Percentiles rank a stretch among this genome's conserved stretches.
These are phyloP conservation scores for Tiliqua scincoides DNA, from an alignment of 2,113 vertebrate species.

Conservation along the genomic window DNA sequence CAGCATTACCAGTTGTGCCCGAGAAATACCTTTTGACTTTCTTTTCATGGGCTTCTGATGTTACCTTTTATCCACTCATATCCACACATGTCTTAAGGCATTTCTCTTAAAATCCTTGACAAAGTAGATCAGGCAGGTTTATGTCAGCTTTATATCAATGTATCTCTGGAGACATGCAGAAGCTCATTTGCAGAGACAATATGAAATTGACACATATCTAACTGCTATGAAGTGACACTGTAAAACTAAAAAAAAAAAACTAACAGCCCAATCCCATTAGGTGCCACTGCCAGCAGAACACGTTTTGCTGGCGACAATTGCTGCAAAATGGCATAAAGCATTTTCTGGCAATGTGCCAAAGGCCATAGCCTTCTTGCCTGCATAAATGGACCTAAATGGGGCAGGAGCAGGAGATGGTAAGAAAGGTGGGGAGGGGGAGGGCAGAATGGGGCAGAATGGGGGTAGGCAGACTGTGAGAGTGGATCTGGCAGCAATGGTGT, in stretches of 20 bases:
- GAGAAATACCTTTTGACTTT: background rate
- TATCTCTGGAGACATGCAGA: background rate
- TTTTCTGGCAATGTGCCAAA: too few species aligned
- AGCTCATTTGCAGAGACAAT: background rate
- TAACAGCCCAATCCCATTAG: too few species aligned
- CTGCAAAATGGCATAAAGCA: too few species aligned
- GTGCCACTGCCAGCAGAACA: too few species aligned
- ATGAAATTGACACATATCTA: background rate
- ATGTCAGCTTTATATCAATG: slow-evolving; percentile 7
- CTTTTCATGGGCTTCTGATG: background rate
- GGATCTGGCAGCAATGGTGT: too few species aligned
- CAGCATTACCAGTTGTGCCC: background rate
- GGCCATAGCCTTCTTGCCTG: too few species aligned
- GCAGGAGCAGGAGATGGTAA: too few species aligned
- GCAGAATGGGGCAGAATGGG: too few species aligned
- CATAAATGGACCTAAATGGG: too few species aligned
- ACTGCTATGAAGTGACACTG: background rate
- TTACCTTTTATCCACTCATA: background rate
- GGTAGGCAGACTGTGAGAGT: too few species aligned
- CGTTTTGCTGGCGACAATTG: too few species aligned
- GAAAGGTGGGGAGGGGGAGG: too few species aligned
- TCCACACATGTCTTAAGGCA: slow-evolving; percentile 4
- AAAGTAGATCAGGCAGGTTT: slow-evolving; percentile 1
- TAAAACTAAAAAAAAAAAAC: slow-evolving; percentile 2
- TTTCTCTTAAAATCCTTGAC: slow-evolving; percentile 1